Evolutionary conservation across 2,113 vertebrate genomes (phyloP).

Genomic region (Myiopsitta monachus): DNA sequence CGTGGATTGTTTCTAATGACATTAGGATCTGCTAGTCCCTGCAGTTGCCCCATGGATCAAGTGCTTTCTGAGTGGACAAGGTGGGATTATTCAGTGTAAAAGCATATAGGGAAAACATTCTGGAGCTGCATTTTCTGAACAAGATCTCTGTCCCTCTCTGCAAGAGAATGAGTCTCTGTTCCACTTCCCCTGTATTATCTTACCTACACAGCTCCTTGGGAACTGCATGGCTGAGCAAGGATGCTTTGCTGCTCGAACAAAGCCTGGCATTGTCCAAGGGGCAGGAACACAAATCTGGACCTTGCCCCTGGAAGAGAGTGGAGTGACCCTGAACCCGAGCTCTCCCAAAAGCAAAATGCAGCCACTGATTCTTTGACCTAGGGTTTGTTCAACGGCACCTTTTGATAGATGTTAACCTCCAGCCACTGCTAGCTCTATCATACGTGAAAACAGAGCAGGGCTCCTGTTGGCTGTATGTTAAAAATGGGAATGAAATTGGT

Average conservation of each 20-base stretch:
- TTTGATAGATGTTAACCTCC: conserved; percentile 8
- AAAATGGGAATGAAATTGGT: background rate
- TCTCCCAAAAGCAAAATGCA: conserved; percentile 21
- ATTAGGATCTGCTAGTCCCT: background rate
- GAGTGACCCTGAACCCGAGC: conserved; percentile 40
- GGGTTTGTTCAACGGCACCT: conserved; percentile 63
- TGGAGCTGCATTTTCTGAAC: background rate
- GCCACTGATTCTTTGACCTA: conserved; percentile 66
- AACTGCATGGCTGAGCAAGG: conserved; percentile 63
- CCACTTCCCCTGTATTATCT: conserved; percentile 55
- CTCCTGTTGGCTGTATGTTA: background rate
- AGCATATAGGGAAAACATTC: background rate
- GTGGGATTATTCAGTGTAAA: background rate
- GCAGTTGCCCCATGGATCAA: background rate
- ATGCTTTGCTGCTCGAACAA: conserved; percentile 48
- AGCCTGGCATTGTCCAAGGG: conserved; percentile 51
- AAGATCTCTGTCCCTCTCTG: background rate
- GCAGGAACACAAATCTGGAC: background rate
- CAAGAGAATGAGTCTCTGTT: conserved; percentile 49
- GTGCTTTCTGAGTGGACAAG: background rate
- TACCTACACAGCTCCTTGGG: conserved; percentile 54
- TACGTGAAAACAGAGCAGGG: background rate
- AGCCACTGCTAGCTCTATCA: background rate
- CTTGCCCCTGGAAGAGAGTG: conserved; percentile 35
- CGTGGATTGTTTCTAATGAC: background rate